A percentile compares a stretch with the other conserved stretches of the same genome.
Conservation (phyloP, 2,113 vertebrate species). For the Carlito syrichta region DNA sequence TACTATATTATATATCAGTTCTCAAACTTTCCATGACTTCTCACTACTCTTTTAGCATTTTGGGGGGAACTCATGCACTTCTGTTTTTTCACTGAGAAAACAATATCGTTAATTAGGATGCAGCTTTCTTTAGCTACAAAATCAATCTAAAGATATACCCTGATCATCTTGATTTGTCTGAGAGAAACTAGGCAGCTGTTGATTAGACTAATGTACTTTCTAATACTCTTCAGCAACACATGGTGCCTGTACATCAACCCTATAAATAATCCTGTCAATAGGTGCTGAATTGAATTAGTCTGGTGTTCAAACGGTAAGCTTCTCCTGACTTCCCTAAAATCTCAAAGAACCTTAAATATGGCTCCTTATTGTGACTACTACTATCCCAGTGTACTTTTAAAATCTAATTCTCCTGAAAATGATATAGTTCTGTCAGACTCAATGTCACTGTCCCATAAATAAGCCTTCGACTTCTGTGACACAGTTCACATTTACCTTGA, state of each 20-base stretch:
- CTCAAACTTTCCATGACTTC: neutral
- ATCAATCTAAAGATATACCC: neutral
- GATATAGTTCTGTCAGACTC: neutral
- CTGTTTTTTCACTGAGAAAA: conserved; percentile 12
- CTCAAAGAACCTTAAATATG: neutral
- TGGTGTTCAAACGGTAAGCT: neutral
- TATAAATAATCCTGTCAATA: conserved; percentile 1
- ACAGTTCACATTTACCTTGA: neutral
- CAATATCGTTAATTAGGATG: neutral
- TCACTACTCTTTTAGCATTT: neutral
- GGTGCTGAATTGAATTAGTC: neutral
- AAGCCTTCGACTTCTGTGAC: neutral
- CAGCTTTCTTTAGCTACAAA: neutral
- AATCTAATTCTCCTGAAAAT: neutral
- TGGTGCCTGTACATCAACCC: neutral
- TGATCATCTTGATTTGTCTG: neutral
- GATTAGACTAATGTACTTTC: conserved; percentile 10
- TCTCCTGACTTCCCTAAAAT: neutral
- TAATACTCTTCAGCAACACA: neutral
- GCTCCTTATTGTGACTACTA: neutral
- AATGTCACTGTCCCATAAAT: neutral
- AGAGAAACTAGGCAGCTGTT: neutral
- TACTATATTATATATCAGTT: neutral
- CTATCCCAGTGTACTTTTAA: neutral
- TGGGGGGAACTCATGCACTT: neutral